Base-by-base conservation (phyloP, 2,113 vertebrate species). In the Ciconia boyciana region DNA sequence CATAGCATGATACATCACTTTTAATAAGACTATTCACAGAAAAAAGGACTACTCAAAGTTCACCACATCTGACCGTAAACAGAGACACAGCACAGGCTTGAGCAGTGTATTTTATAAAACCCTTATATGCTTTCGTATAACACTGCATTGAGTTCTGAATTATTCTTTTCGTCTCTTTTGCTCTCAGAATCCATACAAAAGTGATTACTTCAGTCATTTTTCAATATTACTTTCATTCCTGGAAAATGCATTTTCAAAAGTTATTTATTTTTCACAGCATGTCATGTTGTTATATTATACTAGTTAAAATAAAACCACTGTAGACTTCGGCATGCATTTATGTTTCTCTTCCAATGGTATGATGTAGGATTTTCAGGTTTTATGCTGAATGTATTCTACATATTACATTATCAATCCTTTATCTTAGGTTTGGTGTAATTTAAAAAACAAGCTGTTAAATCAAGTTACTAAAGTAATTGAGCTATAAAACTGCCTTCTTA, bases 291-390 rank as follows among this genome's bases (percentile, higher is more conserved):
- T 98, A 98, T 96, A 98, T 97, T 97, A 96, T 97, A 97, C 97
- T 98, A 98, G 98, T 98, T 98, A 98, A 98, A 98, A 98, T 98
- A 98, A 98, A 98, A 98, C 97, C 97, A 97, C 96, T 97, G 95
- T 96, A 95, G 95, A 91, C 93, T 97, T 98, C 92, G 4, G 96
- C 93, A 97, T 77, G 92, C 95, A 97, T 98, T 96, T 97, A 98
- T 88, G 90, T 97, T 97, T 96, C 93, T 94, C 65, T 96, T 94
- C 89, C 96, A 97, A 94, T 70, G 71, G 72, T 83, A 84, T 66
- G 82, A 97, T 97, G 97, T 55, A 96, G 94, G 94, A 98, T 98
- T 98, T 98, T 94, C 96, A 95, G 92, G 18, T 83, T 95, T 92
- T 89, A 85, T 69, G 92, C 82, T 97, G 94, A 97, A 96, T 97